Evolutionary conservation across 2,113 vertebrate species (phyloP).

Genomic region (Oreochromis niloticus): DNA sequence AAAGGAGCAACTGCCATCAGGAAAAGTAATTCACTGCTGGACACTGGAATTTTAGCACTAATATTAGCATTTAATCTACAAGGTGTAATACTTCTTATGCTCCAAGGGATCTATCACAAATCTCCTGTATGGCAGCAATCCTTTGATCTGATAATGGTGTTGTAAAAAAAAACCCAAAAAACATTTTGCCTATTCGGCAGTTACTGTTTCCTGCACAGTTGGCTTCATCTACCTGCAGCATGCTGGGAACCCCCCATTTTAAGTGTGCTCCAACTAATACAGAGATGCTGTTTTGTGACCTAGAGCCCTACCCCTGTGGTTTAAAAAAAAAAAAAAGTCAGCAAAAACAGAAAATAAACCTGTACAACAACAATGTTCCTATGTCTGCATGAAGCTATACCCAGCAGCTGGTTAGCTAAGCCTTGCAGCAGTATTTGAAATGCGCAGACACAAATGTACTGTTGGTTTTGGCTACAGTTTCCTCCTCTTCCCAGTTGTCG

Average conservation of each 20-base stretch:
- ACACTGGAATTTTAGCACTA: not conserved
- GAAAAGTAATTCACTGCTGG: not conserved
- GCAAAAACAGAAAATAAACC: not conserved
- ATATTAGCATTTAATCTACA: not conserved
- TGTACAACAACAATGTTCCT: not conserved
- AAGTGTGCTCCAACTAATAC: not conserved
- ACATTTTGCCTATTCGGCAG: not conserved
- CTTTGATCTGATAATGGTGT: slow-evolving; percentile 12
- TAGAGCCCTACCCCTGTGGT: not conserved
- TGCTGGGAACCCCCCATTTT: not conserved
- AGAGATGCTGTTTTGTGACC: not conserved
- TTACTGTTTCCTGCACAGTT: not conserved
- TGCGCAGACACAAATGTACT: not conserved
- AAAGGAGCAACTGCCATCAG: not conserved
- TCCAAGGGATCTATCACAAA: not conserved
- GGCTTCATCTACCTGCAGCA: not conserved
- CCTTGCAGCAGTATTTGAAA: not conserved
- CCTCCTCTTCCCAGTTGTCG: not conserved
- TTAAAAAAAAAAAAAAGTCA: not conserved
- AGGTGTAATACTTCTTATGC: not conserved
- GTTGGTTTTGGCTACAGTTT: not conserved
- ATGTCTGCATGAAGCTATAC: not conserved
- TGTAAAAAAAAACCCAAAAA: not conserved
- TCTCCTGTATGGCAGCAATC: slow-evolving; percentile 10
- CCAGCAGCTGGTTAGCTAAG: not conserved